A percentile compares a stretch with the other conserved stretches of the same genome.
These are phyloP conservation scores for Conus ventricosus DNA, from an alignment of 1,140 invertebrate genomes.

Conservation along the genomic window DNA sequence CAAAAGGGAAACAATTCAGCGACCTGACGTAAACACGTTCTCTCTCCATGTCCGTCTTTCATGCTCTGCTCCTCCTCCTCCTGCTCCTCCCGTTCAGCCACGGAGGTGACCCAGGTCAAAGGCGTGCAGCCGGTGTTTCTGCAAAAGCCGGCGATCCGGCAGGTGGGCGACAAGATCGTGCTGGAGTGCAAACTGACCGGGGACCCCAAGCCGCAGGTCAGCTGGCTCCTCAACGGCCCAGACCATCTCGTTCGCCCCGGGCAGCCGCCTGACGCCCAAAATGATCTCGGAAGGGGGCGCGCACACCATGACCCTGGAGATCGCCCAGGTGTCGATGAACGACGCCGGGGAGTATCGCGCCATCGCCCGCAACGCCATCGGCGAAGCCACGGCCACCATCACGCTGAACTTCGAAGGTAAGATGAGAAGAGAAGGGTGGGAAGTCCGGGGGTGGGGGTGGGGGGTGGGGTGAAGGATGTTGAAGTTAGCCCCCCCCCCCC, in stretches of 20 bases:
- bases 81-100: constrained; percentile 3
- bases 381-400: constrained; percentile 97
- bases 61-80: background rate
- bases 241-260: constrained; percentile 89
- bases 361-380: constrained; percentile 96
- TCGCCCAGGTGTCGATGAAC: constrained; percentile 94
- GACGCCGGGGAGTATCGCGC: constrained; percentile 98
- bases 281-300: constrained; percentile 86
- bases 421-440: background rate
- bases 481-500: too few relatives aligned
- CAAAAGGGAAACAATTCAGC: too few relatives aligned
- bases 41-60: too few relatives aligned
- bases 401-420: constrained; percentile 94
- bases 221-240: constrained; percentile 90
- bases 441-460: background rate
- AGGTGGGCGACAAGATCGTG: constrained; percentile 88
- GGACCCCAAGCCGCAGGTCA: constrained; percentile 92
- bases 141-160: constrained; percentile 94
- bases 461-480: background rate
- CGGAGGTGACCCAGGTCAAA: constrained; percentile 43
- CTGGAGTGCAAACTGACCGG: constrained; percentile 97
- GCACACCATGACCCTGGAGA: constrained; percentile 88
- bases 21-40: too few relatives aligned
- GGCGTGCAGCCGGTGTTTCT: constrained; percentile 96
- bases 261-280: constrained; percentile 91